A percentile compares a stretch with the other conserved stretches of the same genome.
Conservation (phyloP, 2,113 vertebrate species). For the Aspidoscelis tigris region DNA sequence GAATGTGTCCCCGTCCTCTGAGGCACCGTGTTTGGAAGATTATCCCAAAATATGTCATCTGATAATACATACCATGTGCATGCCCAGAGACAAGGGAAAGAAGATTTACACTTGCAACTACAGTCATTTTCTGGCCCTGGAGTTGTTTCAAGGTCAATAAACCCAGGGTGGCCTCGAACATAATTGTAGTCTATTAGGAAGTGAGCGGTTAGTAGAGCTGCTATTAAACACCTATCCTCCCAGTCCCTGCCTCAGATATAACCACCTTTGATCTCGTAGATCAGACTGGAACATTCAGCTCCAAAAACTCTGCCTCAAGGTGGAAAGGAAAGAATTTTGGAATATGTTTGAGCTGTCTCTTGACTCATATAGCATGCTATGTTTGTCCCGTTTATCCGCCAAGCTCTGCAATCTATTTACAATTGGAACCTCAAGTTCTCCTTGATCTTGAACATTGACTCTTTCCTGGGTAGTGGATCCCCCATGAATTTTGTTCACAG, state of each 20-base stretch:
- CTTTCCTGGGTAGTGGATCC: background rate
- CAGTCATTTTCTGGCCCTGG: slow-evolving; percentile 72
- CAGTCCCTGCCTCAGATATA: slow-evolving; percentile 26
- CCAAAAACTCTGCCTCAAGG: slow-evolving; percentile 12
- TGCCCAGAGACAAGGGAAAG: slow-evolving; percentile 53
- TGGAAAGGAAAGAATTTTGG: background rate
- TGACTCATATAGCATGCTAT: background rate
- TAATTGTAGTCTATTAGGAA: slow-evolving; percentile 60
- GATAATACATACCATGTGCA: slow-evolving; percentile 41
- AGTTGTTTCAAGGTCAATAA: slow-evolving; percentile 76
- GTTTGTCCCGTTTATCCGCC: background rate
- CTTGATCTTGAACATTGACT: background rate
- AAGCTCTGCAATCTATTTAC: background rate
- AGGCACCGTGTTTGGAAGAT: slow-evolving; percentile 71
- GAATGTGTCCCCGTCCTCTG: slow-evolving; percentile 71
- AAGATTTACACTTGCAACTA: slow-evolving; percentile 63
- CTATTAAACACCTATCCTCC: slow-evolving; percentile 42
- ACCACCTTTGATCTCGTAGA: slow-evolving; percentile 27
- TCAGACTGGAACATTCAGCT: background rate
- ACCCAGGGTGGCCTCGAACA: slow-evolving; percentile 75
- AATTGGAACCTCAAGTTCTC: background rate
- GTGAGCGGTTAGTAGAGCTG: slow-evolving; percentile 45
- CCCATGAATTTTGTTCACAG: background rate
- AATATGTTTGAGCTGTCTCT: slow-evolving; percentile 2
- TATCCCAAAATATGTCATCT: slow-evolving; percentile 71